Conservation (phyloP, 2,797 vertebrate species). For the Acrossocheilus wenchowensis region DNA sequence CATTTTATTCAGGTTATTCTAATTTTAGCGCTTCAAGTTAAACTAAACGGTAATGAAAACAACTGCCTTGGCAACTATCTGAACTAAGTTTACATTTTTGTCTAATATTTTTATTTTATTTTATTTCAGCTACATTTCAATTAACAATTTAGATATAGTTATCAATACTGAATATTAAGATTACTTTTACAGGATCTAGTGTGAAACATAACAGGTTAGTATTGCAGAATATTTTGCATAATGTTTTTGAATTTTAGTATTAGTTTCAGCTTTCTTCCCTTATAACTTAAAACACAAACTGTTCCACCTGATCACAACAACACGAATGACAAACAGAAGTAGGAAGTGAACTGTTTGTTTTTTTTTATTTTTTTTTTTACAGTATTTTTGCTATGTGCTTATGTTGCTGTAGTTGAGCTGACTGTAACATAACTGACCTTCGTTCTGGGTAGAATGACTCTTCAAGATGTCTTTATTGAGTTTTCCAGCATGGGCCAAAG, state of each 20-base stretch:
- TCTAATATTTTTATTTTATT: too few relatives aligned
- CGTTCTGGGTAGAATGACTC: not conserved
- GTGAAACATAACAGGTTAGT: too few relatives aligned
- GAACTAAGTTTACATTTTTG: too few relatives aligned
- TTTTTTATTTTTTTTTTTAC: not conserved
- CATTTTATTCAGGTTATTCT: too few relatives aligned
- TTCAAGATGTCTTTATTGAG: slow-evolving; percentile 49
- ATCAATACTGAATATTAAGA: too few relatives aligned
- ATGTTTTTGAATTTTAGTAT: not conserved
- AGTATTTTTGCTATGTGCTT: not conserved
- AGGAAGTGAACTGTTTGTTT: not conserved
- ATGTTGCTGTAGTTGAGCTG: not conserved
- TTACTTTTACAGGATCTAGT: too few relatives aligned
- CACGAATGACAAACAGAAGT: not conserved
- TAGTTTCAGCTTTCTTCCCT: not conserved
- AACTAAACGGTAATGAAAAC: too few relatives aligned
- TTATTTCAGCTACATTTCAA: too few relatives aligned
- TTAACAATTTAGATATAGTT: too few relatives aligned
- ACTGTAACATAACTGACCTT: not conserved
- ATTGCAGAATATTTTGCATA: too few relatives aligned
- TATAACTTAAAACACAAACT: not conserved
- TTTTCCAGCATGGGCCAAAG: slow-evolving; percentile 77
- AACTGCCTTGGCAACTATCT: too few relatives aligned
- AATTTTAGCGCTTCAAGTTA: too few relatives aligned
- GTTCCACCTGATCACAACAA: not conserved